Percentiles rank a stretch among this genome's conserved stretches.
phyloP scores from a whole-genome alignment of 2,797 vertebrate species.

The Alca torda region DNA sequence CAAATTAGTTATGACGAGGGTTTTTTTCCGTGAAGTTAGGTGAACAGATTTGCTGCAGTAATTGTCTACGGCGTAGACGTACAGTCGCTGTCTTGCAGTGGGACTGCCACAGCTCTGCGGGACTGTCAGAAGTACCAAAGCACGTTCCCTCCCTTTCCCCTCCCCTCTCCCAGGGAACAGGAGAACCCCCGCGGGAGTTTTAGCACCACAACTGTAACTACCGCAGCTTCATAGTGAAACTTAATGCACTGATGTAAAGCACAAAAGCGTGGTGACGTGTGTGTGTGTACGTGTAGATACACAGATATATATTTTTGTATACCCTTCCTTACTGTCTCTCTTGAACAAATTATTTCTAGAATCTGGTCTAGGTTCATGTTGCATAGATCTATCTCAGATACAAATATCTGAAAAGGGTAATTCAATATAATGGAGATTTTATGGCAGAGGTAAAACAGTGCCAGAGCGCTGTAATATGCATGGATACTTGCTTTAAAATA shows the following conservation, averaged over 20 bases:
- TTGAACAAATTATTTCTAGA: background rate
- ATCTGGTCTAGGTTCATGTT: background rate
- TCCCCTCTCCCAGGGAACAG: no score
- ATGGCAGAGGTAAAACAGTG: background rate
- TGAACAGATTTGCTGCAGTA: background rate
- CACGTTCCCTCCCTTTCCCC: background rate
- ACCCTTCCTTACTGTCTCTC: background rate
- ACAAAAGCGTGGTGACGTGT: background rate
- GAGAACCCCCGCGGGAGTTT: background rate
- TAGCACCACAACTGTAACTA: background rate
- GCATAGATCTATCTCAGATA: background rate
- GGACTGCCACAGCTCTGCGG: background rate
- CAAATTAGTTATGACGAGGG: background rate
- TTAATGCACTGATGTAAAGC: background rate
- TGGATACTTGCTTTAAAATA: background rate
- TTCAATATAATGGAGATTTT: background rate
- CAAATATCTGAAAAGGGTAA: background rate
- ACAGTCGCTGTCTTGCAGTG: background rate
- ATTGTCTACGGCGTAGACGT: background rate
- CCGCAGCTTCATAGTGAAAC: background rate
- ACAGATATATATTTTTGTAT: background rate
- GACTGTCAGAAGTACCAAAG: no score
- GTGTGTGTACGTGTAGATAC: background rate
- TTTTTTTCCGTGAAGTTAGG: background rate
- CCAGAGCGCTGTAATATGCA: background rate